Base-by-base conservation (phyloP, 1,140 invertebrate genomes). In the Goniozus legneri region DNA sequence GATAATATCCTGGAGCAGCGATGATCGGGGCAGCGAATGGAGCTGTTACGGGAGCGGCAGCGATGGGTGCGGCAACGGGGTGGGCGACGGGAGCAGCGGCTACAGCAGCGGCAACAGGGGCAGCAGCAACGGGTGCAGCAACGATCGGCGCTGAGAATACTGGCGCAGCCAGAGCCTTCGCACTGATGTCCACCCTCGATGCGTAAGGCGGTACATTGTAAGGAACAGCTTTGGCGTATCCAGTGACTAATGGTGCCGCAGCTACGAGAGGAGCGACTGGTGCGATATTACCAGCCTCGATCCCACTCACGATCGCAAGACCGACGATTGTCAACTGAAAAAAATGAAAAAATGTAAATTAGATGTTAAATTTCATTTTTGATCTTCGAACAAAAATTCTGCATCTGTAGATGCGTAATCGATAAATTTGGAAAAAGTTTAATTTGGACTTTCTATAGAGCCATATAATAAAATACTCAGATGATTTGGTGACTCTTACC, bases 121-220 rank as follows among this genome's bases (percentile, higher is more conserved):
- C 52, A 22, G 63, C 57, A 16, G 58, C 55, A 33, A 58, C 55
- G 10, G 54, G 46, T 15, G 52, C 34, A 16, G 61, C 54, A 19
- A 48, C 49, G 21, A 44, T 50, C 4, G 53, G 44, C 8, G 54
- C 37, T 22, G 63, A 41, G 16, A 62, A 22, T 16, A 50, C 37
- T 8, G 60, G 61, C 7, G 59, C 50, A 22, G 62, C 60, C 1
- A 79, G 44, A 24, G 69, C 71, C 55, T 65, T 75, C 27, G 69
- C 79, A 21, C 69, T 70, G 2, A 79, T 67, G 58, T 72, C 80
- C 30, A 80, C 56, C 63, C 80, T 77, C 10, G 75, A 72, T 3
- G 77, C 77, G 40, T 76, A 77, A 2, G 80, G 80, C 16, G 77
- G 76, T 38, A 80, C 67, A 44, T 80, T 80, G 43, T 80, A 77